Percentiles rank a stretch among this genome's conserved stretches.
Conservation (phyloP, 2,113 vertebrate genomes). For the Festucalex cinctus region DNA sequence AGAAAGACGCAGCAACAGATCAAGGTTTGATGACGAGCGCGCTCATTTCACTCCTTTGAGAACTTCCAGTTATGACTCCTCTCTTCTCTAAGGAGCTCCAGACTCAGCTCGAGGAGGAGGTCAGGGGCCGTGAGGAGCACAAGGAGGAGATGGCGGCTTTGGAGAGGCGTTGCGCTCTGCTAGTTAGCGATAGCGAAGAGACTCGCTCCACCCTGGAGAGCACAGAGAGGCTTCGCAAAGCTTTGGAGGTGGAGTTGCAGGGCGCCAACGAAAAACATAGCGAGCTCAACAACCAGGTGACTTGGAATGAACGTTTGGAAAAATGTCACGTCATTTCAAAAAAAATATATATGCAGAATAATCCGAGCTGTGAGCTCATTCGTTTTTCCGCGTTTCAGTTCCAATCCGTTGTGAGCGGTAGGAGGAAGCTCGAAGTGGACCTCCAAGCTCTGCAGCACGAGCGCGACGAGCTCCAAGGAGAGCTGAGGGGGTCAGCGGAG, state of each 20-base stretch:
- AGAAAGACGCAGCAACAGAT: conserved; percentile 78
- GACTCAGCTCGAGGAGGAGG: conserved; percentile 75
- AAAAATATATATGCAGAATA: too few species aligned
- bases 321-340: too few species aligned
- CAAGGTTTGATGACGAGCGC: conserved; percentile 55
- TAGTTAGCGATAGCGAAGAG: conserved; percentile 65
- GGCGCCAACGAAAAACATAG: conserved; percentile 68
- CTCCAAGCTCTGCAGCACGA: conserved; percentile 74
- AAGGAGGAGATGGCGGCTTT: conserved; percentile 65
- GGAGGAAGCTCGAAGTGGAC: conserved; percentile 76
- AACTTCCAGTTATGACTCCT: neutral
- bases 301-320: too few species aligned
- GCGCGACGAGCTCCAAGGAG: conserved; percentile 72
- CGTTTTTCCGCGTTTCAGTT: conserved; percentile 48
- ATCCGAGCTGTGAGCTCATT: too few species aligned
- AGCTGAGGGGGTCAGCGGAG: conserved; percentile 62
- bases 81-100: conserved; percentile 68
- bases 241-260: conserved; percentile 69
- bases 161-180: conserved; percentile 69
- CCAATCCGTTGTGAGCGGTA: conserved; percentile 61
- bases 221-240: conserved; percentile 65
- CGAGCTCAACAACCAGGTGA: conserved; percentile 75
- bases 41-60: neutral
- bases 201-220: conserved; percentile 56
- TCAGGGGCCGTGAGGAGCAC: conserved; percentile 60